A percentile compares a stretch with the other conserved stretches of the same genome.
Evolutionary conservation across 2,888 invertebrate species (phyloP).

Genomic region (Caenorhabditis sulstoni): DNA sequence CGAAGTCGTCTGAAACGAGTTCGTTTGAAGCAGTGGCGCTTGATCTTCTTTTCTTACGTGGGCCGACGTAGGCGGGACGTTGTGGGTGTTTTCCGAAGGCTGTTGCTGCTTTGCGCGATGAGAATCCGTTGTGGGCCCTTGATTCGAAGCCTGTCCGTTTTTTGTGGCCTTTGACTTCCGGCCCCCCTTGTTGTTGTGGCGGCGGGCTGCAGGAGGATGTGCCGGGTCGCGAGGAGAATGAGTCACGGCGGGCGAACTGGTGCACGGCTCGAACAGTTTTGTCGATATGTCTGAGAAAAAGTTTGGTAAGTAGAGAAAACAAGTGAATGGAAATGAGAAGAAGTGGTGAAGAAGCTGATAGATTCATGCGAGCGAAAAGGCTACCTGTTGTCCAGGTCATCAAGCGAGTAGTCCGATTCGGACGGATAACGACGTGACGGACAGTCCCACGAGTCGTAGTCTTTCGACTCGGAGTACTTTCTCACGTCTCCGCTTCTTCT

Average conservation of each 20-base stretch:
- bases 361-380: neutral
- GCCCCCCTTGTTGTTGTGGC: slow-evolving; percentile 7
- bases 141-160: slow-evolving; percentile 14
- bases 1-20: slow-evolving; percentile 18
- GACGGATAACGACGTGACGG: slow-evolving; percentile 7
- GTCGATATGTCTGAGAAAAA: slow-evolving; percentile 25
- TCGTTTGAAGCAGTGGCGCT: neutral
- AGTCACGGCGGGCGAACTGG: slow-evolving; percentile 3
- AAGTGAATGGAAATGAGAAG: neutral
- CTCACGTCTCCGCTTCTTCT: slow-evolving; percentile 17
- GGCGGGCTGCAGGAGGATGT: slow-evolving; percentile 17
- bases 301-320: no score
- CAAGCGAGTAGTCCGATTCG: slow-evolving; percentile 25
- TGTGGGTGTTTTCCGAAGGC: slow-evolving; percentile 7
- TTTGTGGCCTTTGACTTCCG: slow-evolving; percentile 22
- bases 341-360: neutral
- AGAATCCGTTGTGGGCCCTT: neutral
- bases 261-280: slow-evolving; percentile 29
- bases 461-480: slow-evolving; percentile 31
- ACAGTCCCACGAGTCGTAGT: slow-evolving; percentile 1
- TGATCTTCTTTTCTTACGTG: no score
- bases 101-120: neutral
- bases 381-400: slow-evolving; percentile 40
- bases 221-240: slow-evolving; percentile 19
- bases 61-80: neutral